phyloP scores from a whole-genome alignment of 2,113 vertebrate species.

The Ploceus nigricollis region DNA sequence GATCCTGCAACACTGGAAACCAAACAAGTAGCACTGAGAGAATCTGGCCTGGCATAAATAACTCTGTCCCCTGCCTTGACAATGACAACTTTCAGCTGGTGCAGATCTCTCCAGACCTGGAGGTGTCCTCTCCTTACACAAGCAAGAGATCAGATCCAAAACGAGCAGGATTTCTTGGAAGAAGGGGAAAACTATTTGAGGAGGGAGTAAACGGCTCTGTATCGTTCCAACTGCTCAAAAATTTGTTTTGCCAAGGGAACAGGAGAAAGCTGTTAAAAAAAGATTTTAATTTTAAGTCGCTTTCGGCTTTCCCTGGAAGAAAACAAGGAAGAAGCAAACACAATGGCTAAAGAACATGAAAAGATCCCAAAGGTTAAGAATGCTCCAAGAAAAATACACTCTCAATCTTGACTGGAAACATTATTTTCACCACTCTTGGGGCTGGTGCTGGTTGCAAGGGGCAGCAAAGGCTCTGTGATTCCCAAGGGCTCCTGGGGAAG shows the following conservation, averaged over 20 bases:
- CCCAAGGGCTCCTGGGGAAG: background rate
- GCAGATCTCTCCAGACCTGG: background rate
- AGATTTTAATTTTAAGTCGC: conserved; percentile 8
- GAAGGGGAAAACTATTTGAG: background rate
- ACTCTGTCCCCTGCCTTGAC: background rate
- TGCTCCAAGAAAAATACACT: conserved; percentile 61
- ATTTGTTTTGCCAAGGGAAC: conserved; percentile 47
- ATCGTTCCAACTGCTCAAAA: background rate
- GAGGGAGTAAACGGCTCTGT: background rate
- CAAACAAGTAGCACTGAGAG: background rate
- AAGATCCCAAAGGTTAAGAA: conserved; percentile 47
- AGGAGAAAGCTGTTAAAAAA: conserved; percentile 62
- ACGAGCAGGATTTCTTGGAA: background rate
- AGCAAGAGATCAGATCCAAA: background rate
- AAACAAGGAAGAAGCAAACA: conserved; percentile 39
- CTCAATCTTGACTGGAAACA: background rate
- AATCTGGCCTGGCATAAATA: background rate
- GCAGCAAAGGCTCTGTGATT: background rate
- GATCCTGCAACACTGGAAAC: background rate
- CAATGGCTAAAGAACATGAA: conserved; percentile 35
- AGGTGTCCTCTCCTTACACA: background rate
- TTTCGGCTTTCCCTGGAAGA: conserved; percentile 3
- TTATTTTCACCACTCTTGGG: background rate
- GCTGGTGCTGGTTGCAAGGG: background rate
- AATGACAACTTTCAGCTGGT: background rate